Base-by-base conservation (phyloP, 1,140 invertebrate genomes). In the Sitobion miscanthi region DNA sequence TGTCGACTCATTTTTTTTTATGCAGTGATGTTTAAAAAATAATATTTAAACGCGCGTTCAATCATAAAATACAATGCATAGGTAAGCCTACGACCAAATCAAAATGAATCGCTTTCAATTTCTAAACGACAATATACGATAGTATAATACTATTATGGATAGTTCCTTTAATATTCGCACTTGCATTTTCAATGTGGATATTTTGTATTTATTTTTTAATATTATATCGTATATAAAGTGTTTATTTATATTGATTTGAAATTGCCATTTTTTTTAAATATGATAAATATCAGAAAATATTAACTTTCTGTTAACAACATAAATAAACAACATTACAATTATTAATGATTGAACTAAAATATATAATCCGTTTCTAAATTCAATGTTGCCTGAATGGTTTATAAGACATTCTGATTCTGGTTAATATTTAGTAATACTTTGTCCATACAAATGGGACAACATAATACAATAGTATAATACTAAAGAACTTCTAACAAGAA, bases 1-100 rank as follows among this genome's bases (percentile, higher is more conserved):
- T 69, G 62, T 69, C 30, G 30, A 69, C 62, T 69, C 62, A n/a
- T 77, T 77, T 77, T 77, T 77, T 77, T 77, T n/a, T 77, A n/a
- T 6, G 14, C n/a, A 77, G 62, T n/a, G 62, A 77, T 77, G 62
- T 14, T 77, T 77, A n/a, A 77, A 77, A 69, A 69, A 69, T n/a
- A 69, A n/a, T 35, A n/a, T 77, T 77, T 77, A 5, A 77, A 77
- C 14, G n/a, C 11, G 30, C 1, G 62, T 77, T 77, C 14, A 5
- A n/a, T 77, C 62, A n/a, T 20, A 77, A 69, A 77, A 77, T 17
- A 77, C 14, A n/a, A n/a, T 62, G 57, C 9, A 62, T n/a, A n/a
- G 25, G 5, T 62, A 30, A 30, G 30, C 62, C 30, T 77, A 77
- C 30, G 11, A 77, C 14, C 4, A 77, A 35, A 77, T n/a, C 17